Evolutionary conservation across 1,140 invertebrate genomes (phyloP).

Genomic region (Cyclargus thomasi): DNA sequence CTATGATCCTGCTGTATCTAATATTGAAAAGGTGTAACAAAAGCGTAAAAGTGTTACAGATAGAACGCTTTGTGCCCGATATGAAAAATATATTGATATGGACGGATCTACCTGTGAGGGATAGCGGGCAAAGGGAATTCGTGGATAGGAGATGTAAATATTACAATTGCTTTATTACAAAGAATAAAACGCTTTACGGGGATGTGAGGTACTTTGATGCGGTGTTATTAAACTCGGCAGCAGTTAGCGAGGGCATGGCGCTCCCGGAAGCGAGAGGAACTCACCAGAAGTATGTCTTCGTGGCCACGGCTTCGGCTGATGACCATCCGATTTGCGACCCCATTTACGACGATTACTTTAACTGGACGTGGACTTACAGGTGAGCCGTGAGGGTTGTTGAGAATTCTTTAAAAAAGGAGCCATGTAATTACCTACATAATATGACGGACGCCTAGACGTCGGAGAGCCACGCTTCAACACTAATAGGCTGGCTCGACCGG

Average conservation of each 20-base stretch:
- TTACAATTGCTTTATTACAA: slow-evolving; percentile 53
- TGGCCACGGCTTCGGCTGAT: slow-evolving; percentile 54
- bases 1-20: background rate
- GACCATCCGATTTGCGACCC: slow-evolving; percentile 53
- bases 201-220: slow-evolving; percentile 60
- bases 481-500: too few relatives aligned
- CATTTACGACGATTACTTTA: slow-evolving; percentile 69
- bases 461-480: too few relatives aligned
- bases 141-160: slow-evolving; percentile 35
- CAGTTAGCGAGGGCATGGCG: slow-evolving; percentile 27
- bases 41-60: slow-evolving; percentile 19
- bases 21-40: slow-evolving; percentile 1
- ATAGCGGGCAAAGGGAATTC: slow-evolving; percentile 43
- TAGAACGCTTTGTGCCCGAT: slow-evolving; percentile 39
- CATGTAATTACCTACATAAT: too few relatives aligned
- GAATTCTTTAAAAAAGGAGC: too few relatives aligned
- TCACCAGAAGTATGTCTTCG: slow-evolving; percentile 69
- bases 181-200: slow-evolving; percentile 41
- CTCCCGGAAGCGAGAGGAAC: slow-evolving; percentile 36
- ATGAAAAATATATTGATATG: slow-evolving; percentile 49
- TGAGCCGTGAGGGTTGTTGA: slow-evolving; percentile 44
- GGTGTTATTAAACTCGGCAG: slow-evolving; percentile 55
- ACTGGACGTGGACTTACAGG: slow-evolving; percentile 82
- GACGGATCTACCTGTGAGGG: slow-evolving; percentile 32
- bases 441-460: too few relatives aligned